Conservation (phyloP, 1,140 invertebrate genomes). For the Ceratina calcarata region DNA sequence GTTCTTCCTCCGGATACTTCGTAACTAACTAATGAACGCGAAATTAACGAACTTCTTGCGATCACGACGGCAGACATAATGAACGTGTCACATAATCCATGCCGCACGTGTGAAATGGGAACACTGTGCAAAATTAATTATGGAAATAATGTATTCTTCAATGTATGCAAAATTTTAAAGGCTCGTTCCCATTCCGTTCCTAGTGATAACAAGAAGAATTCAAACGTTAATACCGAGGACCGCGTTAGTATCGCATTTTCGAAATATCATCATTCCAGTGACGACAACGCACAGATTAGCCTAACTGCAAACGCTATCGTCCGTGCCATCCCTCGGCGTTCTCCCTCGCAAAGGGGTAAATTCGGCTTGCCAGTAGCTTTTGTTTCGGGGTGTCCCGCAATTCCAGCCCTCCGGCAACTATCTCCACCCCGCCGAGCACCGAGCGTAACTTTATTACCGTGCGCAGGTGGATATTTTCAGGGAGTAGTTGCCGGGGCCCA, state of each 20-base stretch:
- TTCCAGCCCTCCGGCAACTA: constrained; percentile 16
- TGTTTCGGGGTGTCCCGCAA: constrained; percentile 21
- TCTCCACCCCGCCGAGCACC: constrained; percentile 1
- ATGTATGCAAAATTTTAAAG: too few relatives aligned
- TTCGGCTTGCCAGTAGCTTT: constrained; percentile 2
- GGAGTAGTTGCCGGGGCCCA: background rate
- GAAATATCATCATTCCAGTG: background rate
- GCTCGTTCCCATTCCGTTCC: background rate
- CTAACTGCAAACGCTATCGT: background rate
- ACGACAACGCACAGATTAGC: background rate
- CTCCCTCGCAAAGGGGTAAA: background rate
- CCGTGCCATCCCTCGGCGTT: background rate
- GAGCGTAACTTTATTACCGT: constrained; percentile 54
- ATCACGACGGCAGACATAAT: constrained; percentile 9
- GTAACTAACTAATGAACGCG: constrained; percentile 19
- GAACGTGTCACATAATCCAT: constrained; percentile 5
- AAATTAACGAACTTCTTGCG: constrained; percentile 34
- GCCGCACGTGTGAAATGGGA: background rate
- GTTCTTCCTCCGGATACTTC: constrained; percentile 1
- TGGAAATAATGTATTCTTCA: background rate
- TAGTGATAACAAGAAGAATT: too few relatives aligned
- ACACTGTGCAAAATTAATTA: too few relatives aligned
- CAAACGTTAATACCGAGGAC: too few relatives aligned
- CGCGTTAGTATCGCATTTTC: too few relatives aligned
- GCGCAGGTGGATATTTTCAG: constrained; percentile 16